Evolutionary conservation across 2,888 invertebrate genomes (phyloP).

Genomic region (Blera fallax): DNA sequence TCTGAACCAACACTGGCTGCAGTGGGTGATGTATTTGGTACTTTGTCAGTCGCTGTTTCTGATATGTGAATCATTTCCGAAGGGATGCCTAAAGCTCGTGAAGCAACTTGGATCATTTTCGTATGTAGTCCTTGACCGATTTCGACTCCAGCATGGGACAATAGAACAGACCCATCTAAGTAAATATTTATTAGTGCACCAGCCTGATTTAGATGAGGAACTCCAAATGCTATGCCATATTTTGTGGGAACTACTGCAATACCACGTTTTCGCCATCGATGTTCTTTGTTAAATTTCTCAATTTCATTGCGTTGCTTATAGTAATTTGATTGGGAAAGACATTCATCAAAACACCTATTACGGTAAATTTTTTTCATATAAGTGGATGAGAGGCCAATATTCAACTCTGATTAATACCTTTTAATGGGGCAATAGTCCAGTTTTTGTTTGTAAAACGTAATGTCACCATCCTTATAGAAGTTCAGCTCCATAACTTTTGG

Average conservation of each 20-base stretch:
- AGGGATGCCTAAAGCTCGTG: constrained; percentile 87
- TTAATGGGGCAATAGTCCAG: constrained; percentile 88
- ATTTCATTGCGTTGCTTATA: constrained; percentile 84
- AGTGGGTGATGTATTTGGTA: constrained; percentile 94
- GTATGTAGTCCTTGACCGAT: constrained; percentile 99
- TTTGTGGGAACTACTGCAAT: constrained; percentile 91
- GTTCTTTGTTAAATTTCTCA: constrained; percentile 88
- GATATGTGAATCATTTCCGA: constrained; percentile 89
- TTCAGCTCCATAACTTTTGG: constrained; percentile 88
- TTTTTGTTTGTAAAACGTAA: constrained; percentile 89
- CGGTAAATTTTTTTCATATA: not conserved
- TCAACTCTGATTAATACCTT: constrained; percentile 74
- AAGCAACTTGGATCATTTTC: constrained; percentile 96
- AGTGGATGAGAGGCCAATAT: too few species aligned
- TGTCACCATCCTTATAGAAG: constrained; percentile 89
- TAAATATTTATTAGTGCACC: constrained; percentile 95
- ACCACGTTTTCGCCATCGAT: constrained; percentile 94
- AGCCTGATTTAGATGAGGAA: constrained; percentile 90
- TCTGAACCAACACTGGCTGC: constrained; percentile 95
- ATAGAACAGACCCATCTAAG: constrained; percentile 92
- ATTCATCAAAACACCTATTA: constrained; percentile 89
- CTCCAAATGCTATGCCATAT: constrained; percentile 92
- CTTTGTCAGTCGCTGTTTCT: constrained; percentile 94
- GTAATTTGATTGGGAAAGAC: constrained; percentile 86
- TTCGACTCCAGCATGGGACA: constrained; percentile 96